These are phyloP conservation scores for Poecile atricapillus DNA, from an alignment of 2,113 vertebrate species.

Conservation along the genomic window DNA sequence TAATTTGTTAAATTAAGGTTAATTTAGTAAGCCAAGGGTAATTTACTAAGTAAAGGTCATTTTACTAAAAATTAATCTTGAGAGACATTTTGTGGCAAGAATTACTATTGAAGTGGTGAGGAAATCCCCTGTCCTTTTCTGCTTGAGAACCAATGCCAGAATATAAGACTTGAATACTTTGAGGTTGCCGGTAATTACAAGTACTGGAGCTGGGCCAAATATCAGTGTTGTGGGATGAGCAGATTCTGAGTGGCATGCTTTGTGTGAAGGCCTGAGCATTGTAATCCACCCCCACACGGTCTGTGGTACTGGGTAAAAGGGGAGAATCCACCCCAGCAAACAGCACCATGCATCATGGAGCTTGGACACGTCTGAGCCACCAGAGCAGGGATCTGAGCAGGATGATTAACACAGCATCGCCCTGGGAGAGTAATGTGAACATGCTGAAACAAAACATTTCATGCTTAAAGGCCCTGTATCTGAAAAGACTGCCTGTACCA, in stretches of 20 bases:
- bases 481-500: background rate
- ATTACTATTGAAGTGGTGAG: background rate
- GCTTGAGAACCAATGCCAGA: background rate
- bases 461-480: background rate
- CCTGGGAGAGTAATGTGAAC: background rate
- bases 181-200: background rate
- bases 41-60: background rate
- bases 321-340: background rate
- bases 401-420: background rate
- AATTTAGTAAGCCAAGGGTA: background rate
- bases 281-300: fast-evolving
- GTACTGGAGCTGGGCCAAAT: background rate
- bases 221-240: background rate
- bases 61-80: background rate
- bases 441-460: background rate
- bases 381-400: background rate
- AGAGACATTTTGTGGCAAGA: background rate
- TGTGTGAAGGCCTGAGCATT: background rate
- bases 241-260: background rate
- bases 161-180: background rate
- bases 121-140: background rate
- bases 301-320: background rate
- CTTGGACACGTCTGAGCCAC: background rate
- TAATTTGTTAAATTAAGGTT: background rate
- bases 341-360: background rate